Evolutionary conservation across 2,888 invertebrate species (phyloP), one percentile per base, ranked within the genome.

Genomic region (Drosophila rubida): DNA sequence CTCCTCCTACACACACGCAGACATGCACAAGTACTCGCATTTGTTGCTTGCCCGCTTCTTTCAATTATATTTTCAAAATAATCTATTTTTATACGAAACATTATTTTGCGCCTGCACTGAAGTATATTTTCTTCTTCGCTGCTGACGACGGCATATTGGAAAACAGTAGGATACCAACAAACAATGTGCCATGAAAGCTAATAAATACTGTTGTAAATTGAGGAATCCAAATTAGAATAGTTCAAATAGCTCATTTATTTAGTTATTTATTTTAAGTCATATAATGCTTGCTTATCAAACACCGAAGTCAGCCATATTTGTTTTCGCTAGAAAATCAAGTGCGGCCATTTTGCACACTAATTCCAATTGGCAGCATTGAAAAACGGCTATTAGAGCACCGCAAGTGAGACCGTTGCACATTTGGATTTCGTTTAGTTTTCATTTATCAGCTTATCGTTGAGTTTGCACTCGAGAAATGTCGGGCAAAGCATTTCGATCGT

Each of bases 21-120:
- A 25, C 51, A 51, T 44, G 58, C 25, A 44, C 35, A 46, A 30
- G 69, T 59, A 67, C 78, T 68, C 48, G 45, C 58, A 58, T 70
- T 68, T 63, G 54, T 59, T 69, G 58, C 48, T 39, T 51, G 77
- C 71, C 27, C 32, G 32, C 32, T 32, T 62, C 60, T 51, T 76
- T 80, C 78, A 77, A 77, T 78, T 80, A 80, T 77, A 77, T 73
- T 78, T 73, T 65, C 54, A 65, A 58, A 69, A 71, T 57, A 69
- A 51, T 80, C 80, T 78, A 78, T 78, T 78, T 78, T 59, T 77
- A 70, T 54, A 59, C 65, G 23, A 54, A 80, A 73, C 67, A 68
- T 76, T 80, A 71, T 69, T 77, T 64, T 67, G 46, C 55, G 63
- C 51, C 62, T 78, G 64, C 69, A 69, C 72, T 76, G 63, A 76